Evolutionary conservation across 2,113 vertebrate species (phyloP).

Genomic region (Trinectes maculatus): DNA sequence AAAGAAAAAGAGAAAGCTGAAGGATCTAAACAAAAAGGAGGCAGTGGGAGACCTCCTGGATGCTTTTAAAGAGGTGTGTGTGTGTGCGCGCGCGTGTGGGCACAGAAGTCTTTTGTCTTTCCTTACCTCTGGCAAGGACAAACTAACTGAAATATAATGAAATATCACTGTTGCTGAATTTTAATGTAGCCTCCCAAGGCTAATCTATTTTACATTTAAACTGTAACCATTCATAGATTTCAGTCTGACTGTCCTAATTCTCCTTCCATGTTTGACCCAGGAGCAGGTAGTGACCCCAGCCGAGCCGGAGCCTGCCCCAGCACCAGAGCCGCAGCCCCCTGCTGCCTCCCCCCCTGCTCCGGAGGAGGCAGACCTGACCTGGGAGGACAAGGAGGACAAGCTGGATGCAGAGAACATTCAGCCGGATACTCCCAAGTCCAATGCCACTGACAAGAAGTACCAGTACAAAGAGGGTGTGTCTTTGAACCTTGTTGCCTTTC

Average conservation of each 20-base stretch:
- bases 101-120: too few species aligned
- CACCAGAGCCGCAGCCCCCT: slow-evolving; percentile 67
- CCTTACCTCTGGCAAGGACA: too few species aligned
- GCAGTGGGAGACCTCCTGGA: slow-evolving; percentile 93
- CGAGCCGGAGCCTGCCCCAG: slow-evolving; percentile 50
- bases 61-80: slow-evolving; percentile 94
- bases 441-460: slow-evolving; percentile 87
- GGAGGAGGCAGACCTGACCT: slow-evolving; percentile 90
- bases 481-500: slow-evolving; percentile 18
- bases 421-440: slow-evolving; percentile 59
- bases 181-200: neutral
- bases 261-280: slow-evolving; percentile 42
- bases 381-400: slow-evolving; percentile 93
- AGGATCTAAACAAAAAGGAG: slow-evolving; percentile 96
- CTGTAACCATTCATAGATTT: neutral
- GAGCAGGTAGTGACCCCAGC: slow-evolving; percentile 70
- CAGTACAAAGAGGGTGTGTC: slow-evolving; percentile 93
- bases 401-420: slow-evolving; percentile 91
- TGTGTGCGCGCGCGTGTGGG: neutral
- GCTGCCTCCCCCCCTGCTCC: slow-evolving; percentile 69
- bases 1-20: slow-evolving; percentile 97
- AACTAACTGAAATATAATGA: too few species aligned
- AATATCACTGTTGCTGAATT: neutral
- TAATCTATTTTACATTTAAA: neutral
- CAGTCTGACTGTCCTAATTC: neutral